Evolutionary conservation across 2,888 invertebrate genomes (phyloP).

Genomic region (Drosophila meridionalis): DNA sequence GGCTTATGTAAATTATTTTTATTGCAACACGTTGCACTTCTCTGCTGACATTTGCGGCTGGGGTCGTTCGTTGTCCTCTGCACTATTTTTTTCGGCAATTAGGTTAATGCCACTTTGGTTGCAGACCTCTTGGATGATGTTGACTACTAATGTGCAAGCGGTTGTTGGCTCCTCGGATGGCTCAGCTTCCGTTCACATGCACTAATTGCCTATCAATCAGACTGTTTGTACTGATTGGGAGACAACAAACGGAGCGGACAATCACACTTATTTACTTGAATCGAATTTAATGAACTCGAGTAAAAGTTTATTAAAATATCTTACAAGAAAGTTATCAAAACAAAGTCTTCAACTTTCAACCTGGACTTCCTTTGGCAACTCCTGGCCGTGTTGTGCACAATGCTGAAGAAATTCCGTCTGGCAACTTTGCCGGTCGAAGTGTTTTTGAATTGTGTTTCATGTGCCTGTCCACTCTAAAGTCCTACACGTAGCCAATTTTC

Average conservation of each 20-base stretch:
- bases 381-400: conserved; percentile 56
- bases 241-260: not conserved
- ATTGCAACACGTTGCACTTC: conserved; percentile 79
- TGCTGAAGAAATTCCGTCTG: conserved; percentile 80
- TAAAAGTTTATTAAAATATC: conserved; percentile 77
- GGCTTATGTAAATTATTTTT: conserved; percentile 77
- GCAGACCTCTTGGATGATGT: conserved; percentile 45
- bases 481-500: conserved; percentile 72
- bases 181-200: conserved; percentile 48
- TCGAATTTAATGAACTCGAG: conserved; percentile 77
- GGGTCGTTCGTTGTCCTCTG: conserved; percentile 31
- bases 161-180: conserved; percentile 40
- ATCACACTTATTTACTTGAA: conserved; percentile 59
- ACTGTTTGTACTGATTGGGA: conserved; percentile 42
- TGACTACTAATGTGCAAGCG: conserved; percentile 67
- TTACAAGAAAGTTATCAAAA: conserved; percentile 64
- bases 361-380: conserved; percentile 24
- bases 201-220: conserved; percentile 76
- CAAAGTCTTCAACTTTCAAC: conserved; percentile 47
- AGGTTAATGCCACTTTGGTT: conserved; percentile 78
- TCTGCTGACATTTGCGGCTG: conserved; percentile 32
- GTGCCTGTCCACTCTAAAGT: conserved; percentile 80
- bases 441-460: conserved; percentile 83
- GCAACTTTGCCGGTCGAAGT: conserved; percentile 84
- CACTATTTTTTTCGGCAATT: conserved; percentile 63